Conservation (phyloP, 2,888 invertebrate genomes). For the Ormia ochracea region DNA sequence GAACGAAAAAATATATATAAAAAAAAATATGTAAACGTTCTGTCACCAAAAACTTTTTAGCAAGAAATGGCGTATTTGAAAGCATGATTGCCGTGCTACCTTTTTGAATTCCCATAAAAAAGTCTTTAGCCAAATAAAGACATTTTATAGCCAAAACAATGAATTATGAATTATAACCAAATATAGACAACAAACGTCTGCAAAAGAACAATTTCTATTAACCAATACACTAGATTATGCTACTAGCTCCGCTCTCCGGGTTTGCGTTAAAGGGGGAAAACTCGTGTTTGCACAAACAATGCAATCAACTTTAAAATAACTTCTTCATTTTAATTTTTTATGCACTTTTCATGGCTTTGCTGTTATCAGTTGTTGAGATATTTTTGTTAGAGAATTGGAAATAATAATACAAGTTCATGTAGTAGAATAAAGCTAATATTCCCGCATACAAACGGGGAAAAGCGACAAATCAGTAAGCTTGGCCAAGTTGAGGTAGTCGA, state of each 20-base stretch:
- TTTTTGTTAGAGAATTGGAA: constrained; percentile 42
- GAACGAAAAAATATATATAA: too few species aligned
- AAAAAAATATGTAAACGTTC: constrained; percentile 12
- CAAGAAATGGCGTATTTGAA: constrained; percentile 15
- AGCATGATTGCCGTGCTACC: background rate
- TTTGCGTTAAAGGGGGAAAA: background rate
- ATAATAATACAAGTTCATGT: background rate
- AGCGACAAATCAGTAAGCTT: background rate
- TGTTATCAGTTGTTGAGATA: constrained; percentile 58
- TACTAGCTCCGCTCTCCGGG: constrained; percentile 3
- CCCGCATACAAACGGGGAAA: background rate
- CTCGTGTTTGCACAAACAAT: constrained; percentile 9
- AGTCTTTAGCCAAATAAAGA: constrained; percentile 53
- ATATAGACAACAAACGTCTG: constrained; percentile 60
- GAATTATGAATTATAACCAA: constrained; percentile 63
- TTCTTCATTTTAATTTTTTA: constrained; percentile 5
- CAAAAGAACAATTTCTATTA: constrained; percentile 61
- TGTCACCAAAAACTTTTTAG: background rate
- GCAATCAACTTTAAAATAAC: background rate
- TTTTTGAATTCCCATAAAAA: constrained; percentile 54
- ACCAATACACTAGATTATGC: constrained; percentile 49
- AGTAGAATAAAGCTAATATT: constrained; percentile 23
- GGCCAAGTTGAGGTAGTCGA: constrained; percentile 25
- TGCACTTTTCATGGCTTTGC: constrained; percentile 21
- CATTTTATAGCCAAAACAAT: constrained; percentile 56